Evolutionary conservation across 2,888 invertebrate genomes (phyloP).

Genomic region (Meliscaeva auricollis): DNA sequence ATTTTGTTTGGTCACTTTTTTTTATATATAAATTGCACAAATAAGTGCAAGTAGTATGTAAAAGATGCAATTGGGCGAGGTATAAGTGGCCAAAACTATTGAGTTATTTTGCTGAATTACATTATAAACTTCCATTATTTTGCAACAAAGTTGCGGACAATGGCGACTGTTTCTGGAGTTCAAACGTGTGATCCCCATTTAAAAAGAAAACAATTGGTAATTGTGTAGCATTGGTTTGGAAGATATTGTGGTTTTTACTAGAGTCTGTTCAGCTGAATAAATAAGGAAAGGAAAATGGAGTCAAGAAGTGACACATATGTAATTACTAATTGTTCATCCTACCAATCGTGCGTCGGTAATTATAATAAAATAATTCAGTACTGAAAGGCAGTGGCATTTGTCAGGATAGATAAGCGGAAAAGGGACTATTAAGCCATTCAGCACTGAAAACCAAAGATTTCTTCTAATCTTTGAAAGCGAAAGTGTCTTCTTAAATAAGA

Average conservation of each 20-base stretch:
- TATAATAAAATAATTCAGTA: no score
- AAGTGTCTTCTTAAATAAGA: no score
- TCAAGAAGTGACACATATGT: no score
- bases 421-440: no score
- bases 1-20: not conserved
- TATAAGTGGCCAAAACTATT: not conserved
- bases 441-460: not conserved
- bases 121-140: slow-evolving; percentile 8
- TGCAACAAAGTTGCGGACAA: slow-evolving; percentile 21
- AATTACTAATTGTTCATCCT: no score
- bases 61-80: slow-evolving; percentile 5
- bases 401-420: no score
- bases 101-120: slow-evolving; percentile 5
- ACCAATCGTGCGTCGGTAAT: no score
- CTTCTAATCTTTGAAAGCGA: not conserved
- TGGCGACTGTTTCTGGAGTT: not conserved
- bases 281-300: no score
- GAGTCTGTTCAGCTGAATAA: not conserved
- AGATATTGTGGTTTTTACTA: not conserved
- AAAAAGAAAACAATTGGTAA: not conserved
- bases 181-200: slow-evolving; percentile 28
- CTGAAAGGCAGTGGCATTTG: no score
- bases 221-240: not conserved
- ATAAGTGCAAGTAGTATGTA: not conserved
- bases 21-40: not conserved